These are phyloP conservation scores for Formica aserva DNA, from an alignment of 2,888 invertebrate species.

Conservation along the genomic window DNA sequence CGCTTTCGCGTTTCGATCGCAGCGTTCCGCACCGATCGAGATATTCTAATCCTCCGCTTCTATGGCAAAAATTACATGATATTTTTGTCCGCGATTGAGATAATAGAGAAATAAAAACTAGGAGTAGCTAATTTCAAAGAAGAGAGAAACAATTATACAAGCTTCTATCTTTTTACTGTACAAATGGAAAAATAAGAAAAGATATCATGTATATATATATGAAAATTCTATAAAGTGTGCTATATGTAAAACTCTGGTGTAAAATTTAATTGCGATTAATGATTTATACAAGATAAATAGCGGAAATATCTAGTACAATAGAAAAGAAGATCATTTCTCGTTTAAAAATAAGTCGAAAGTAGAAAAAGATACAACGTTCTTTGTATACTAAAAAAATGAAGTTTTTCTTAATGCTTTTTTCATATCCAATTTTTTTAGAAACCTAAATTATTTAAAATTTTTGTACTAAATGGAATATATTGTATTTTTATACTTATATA, in stretches of 20 bases:
- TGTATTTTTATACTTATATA: neutral
- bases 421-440: neutral
- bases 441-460: neutral
- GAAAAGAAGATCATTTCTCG: too few species aligned
- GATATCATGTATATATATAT: too few species aligned
- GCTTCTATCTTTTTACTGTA: neutral
- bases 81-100: neutral
- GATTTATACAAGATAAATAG: neutral
- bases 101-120: neutral
- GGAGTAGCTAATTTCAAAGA: neutral
- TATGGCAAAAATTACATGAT: neutral
- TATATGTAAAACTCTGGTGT: neutral
- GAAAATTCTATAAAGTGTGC: too few species aligned
- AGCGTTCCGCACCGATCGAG: neutral
- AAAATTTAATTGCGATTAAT: neutral
- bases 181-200: neutral
- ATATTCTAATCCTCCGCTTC: neutral
- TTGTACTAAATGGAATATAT: neutral
- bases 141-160: neutral
- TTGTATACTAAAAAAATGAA: too few species aligned
- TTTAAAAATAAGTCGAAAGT: too few species aligned
- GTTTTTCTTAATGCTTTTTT: neutral
- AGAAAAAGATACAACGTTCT: too few species aligned
- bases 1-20: constrained; percentile 29
- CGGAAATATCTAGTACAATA: too few species aligned